Evolutionary conservation across 2,797 vertebrate species (phyloP), one percentile per base, ranked within the genome.

Genomic region (Melanitta fusca): DNA sequence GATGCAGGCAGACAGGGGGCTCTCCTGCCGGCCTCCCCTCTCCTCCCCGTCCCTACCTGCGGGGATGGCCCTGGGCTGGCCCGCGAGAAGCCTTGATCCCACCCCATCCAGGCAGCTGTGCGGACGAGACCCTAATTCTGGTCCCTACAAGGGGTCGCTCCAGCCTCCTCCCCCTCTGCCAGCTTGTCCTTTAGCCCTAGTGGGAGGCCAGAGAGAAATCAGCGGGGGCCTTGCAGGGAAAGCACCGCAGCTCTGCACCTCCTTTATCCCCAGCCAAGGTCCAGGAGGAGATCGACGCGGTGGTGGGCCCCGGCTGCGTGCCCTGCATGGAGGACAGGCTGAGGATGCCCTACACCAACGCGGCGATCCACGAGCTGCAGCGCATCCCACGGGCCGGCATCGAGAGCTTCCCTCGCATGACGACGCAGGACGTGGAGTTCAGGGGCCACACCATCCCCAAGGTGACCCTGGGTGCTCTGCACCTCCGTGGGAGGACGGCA

Each of bases 391-490:
- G 39, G 28, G 13, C 21, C 22, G 77, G 81, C 34, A 56, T 13
- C 0, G 77, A 96, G 68, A 97, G 95, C 70, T 93, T 96, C 60
- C 96, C 89, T 0, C 77, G 85, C 38, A 93, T 94, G 79, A 65
- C 51, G 0, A 96, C 81, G 0, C 91, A 54, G 77, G 78, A 96
- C 2, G 13, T 93, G 0, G 8, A 66, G 15, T 96, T 97, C 77
- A 66, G 79, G 84, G 96, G 91, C 79, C 82, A 91, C 81, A 53
- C n/a, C 82, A 96, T 96, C 62, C 96, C 96, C 74, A 96, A 96
- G 95, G 0, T 2, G 49, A 19, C n/a, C 27, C 38, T 5, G 13
- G 28, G 8, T 21, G 13, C 71, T 9, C 61, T 14, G 43, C 38
- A 13, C 2, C 32, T 54, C 27, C 0, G 0, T 6, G 41, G 61